Percentiles rank a stretch among this genome's conserved stretches.
These are phyloP conservation scores for Thalassoma bifasciatum DNA, from an alignment of 2,113 vertebrate genomes.

Conservation along the genomic window DNA sequence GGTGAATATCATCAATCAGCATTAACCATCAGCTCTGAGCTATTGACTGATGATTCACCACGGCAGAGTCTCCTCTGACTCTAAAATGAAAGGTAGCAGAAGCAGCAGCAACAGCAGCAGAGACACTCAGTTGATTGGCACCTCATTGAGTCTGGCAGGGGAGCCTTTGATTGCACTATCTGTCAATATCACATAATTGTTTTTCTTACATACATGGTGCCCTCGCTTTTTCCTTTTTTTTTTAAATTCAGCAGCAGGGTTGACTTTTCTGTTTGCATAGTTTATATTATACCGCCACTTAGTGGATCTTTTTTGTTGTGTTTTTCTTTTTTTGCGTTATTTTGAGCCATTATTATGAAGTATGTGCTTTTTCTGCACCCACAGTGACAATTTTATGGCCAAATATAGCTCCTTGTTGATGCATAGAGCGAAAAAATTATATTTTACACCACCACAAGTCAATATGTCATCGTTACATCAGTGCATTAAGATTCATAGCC, in stretches of 20 bases:
- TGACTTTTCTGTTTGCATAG: slow-evolving; percentile 11
- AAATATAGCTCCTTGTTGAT: not conserved
- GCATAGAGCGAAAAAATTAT: slow-evolving; percentile 6
- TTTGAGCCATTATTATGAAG: not conserved
- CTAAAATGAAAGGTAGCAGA: slow-evolving; percentile 80
- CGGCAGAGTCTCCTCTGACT: slow-evolving; percentile 74
- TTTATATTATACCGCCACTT: not conserved
- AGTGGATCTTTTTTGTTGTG: not conserved
- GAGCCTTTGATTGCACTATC: slow-evolving; percentile 82
- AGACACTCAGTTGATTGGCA: slow-evolving; percentile 85
- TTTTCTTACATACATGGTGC: slow-evolving; percentile 75
- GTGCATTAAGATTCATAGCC: slow-evolving; percentile 62
- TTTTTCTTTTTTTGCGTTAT: not conserved
- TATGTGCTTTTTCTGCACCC: not conserved
- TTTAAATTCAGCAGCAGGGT: not conserved
- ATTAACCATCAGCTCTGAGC: slow-evolving; percentile 79
- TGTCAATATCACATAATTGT: slow-evolving; percentile 81
- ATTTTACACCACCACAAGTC: slow-evolving; percentile 10
- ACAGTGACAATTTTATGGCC: not conserved
- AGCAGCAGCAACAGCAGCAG: slow-evolving; percentile 59
- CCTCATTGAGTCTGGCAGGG: slow-evolving; percentile 81
- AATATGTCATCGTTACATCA: slow-evolving; percentile 45
- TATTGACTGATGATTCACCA: slow-evolving; percentile 83
- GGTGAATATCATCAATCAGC: slow-evolving; percentile 81
- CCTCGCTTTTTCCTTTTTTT: slow-evolving; percentile 45